These are phyloP conservation scores for Apantesis nais DNA, from an alignment of 2,888 invertebrate species.

Conservation along the genomic window DNA sequence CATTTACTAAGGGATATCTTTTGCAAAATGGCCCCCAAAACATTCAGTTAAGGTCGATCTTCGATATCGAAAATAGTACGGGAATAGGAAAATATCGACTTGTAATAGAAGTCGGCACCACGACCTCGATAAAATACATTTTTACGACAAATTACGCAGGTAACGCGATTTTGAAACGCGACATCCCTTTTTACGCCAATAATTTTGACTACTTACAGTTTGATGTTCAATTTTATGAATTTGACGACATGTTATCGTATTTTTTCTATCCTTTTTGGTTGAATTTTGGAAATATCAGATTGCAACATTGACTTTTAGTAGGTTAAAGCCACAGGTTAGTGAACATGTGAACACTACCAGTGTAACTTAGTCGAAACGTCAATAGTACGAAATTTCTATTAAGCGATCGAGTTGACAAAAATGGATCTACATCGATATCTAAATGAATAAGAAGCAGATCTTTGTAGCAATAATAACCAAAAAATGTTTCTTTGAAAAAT, in stretches of 20 bases:
- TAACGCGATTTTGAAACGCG: constrained; percentile 62
- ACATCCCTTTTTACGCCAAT: constrained; percentile 39
- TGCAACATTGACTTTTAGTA: not conserved
- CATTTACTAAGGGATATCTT: not conserved
- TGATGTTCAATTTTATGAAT: constrained; percentile 18
- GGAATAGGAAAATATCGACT: constrained; percentile 41
- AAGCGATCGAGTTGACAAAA: not conserved
- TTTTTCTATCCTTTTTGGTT: not conserved
- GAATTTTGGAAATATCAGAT: not conserved
- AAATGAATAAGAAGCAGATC: no score
- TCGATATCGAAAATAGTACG: constrained; percentile 27
- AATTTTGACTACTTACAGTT: constrained; percentile 24
- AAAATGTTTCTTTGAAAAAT: no score
- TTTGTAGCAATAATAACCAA: no score
- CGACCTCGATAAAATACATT: constrained; percentile 58
- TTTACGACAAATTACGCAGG: constrained; percentile 66
- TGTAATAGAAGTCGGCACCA: constrained; percentile 45
- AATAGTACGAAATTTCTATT: not conserved
- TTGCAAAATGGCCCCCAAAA: constrained; percentile 13
- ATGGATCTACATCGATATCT: no score
- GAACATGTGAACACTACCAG: not conserved
- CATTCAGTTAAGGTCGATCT: constrained; percentile 11
- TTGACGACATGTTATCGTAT: constrained; percentile 7
- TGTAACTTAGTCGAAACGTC: not conserved
- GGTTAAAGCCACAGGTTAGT: not conserved